Base-by-base conservation (phyloP, 2,113 vertebrate genomes). In the Nymphicus hollandicus region DNA sequence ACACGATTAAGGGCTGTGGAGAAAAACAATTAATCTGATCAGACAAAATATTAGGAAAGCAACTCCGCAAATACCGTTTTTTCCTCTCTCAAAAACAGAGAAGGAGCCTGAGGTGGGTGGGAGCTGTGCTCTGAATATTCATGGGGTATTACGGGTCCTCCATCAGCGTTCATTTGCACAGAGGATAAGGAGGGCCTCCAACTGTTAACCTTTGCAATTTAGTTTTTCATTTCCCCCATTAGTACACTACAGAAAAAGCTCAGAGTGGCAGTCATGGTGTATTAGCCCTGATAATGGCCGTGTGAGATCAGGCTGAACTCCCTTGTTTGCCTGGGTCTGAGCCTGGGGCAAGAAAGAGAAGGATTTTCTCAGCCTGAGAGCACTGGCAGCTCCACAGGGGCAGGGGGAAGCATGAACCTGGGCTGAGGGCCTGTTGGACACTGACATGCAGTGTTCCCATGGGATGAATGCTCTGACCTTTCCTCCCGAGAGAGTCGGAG, bases 211-310 rank as follows among this genome's bases (percentile, higher is more conserved):
- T 60, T 5, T 76, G 52, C 50, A 17, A 5, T 4, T 43, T n/a
- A 6, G 27, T 1, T 65, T 43, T 37, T 22, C 76, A 4, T 35
- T 39, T 56, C 83, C 60, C 7, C 1, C 25, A 1, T 6, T 28
- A 13, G 27, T 7, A 25, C 22, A 0, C 28, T 1, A 0, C 0
- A 4, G 35, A 27, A 46, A 9, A 31, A 47, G 29, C 61, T 18
- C 79, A 18, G 16, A 28, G 64, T 2, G 63, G 11, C 0, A 3
- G 19, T 22, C 10, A 4, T 1, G 19, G 56, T 10, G 20, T 6
- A 9, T 61, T 33, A 24, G 85, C 17, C 46, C 72, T 22, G 39
- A 3, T 11, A 50, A 31, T 0, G 14, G n/a, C 33, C 6, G 9
- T 0, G 3, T 19, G 55, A 66, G 58, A 53, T 13, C 2, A 1